Evolutionary conservation across 2,888 invertebrate genomes (phyloP), one percentile per base, ranked within the genome.

Genomic region (Ellobium chinense): DNA sequence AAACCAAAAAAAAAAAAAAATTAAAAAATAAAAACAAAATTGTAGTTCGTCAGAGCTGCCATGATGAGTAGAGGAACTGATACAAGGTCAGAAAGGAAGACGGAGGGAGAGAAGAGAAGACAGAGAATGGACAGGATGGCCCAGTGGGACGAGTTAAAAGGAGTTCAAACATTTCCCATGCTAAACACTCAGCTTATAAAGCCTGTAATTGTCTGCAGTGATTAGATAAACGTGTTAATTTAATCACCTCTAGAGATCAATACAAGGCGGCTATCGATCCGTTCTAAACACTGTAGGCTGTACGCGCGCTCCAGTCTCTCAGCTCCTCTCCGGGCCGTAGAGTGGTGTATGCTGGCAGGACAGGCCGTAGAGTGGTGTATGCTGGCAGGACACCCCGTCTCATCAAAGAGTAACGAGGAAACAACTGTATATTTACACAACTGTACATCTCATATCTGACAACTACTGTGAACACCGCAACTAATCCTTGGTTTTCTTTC

Each of bases 221-320:
- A 74, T 74, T 74, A 74, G 63, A 63, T 74, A 74, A 74, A 74
- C 62, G 74, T 62, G 74, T 63, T 60, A 74, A 74, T 74, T 74
- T 39, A 46, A 74, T 74, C 74, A 63, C 31, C 3, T 63, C 31
- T 18, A 21, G 63, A 74, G 74, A 74, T 74, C 74, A 34, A 74
- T 74, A 63, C n/a, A 14, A 24, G 37, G 36, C 58, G 37, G 37
- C 18, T 37, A 73, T 60, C 36, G 73, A 73, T 27, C 60, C 27
- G 60, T 27, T 0, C 1, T 58, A 60, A 36, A n/a, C n/a, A n/a
- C n/a, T n/a, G n/a, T n/a, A n/a, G n/a, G n/a, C n/a, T n/a, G n/a
- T n/a, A n/a, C n/a, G n/a, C n/a, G n/a, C n/a, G n/a, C n/a, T n/a
- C n/a, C n/a, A n/a, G n/a, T n/a, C n/a, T n/a, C n/a, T n/a, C n/a